phyloP scores from a whole-genome alignment of 2,888 invertebrate species.

The Trichogramma dendrolimi region DNA sequence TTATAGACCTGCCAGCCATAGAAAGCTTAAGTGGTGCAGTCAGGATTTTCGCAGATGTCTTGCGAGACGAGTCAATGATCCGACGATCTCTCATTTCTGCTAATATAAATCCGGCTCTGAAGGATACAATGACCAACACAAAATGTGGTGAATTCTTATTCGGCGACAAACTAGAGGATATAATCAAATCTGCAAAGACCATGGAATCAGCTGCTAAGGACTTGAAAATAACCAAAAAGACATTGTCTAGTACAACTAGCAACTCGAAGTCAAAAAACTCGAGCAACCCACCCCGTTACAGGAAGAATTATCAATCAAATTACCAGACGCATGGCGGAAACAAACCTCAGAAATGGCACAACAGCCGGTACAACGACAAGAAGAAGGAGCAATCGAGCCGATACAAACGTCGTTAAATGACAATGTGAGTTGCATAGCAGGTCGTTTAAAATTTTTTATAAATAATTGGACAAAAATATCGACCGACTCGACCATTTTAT shows the following conservation, averaged over 20 bases:
- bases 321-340: too few species aligned
- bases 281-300: constrained; percentile 2
- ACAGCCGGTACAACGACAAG: not conserved
- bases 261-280: constrained; percentile 7
- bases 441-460: constrained; percentile 13
- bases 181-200: constrained; percentile 4
- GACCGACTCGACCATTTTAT: constrained; percentile 20
- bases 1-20: too few species aligned
- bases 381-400: not conserved
- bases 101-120: too few species aligned
- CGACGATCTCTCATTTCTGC: too few species aligned
- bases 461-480: constrained; percentile 15
- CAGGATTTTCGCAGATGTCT: too few species aligned
- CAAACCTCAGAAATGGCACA: not conserved
- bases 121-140: too few species aligned
- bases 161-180: constrained; percentile 4
- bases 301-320: too few species aligned
- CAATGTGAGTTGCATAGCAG: constrained; percentile 29
- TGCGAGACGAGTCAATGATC: too few species aligned
- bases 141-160: constrained; percentile 9
- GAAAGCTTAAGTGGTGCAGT: too few species aligned
- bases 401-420: not conserved
- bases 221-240: constrained; percentile 1
- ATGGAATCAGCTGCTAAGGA: constrained; percentile 1
- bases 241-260: too few species aligned